A percentile compares a stretch with the other conserved stretches of the same genome.
These are phyloP conservation scores for Zaprionus bogoriensis DNA, from an alignment of 2,888 invertebrate genomes.

Conservation along the genomic window DNA sequence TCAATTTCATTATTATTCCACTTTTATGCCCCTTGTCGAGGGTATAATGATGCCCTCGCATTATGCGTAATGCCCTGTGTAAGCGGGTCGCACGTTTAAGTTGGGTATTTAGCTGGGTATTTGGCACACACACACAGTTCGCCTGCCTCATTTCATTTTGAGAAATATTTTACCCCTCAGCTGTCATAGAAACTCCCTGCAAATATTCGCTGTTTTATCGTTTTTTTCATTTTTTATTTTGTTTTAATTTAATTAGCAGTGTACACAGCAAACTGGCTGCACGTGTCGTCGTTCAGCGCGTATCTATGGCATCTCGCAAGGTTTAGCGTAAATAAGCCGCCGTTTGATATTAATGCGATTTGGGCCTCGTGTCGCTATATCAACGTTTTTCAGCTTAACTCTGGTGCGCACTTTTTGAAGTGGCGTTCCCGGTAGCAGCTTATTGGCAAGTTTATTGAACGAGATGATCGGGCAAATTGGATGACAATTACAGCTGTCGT, in stretches of 20 bases:
- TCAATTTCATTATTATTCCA: conserved; percentile 18
- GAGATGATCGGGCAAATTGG: neutral
- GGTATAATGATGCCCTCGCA: neutral
- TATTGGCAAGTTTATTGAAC: neutral
- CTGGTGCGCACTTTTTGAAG: neutral
- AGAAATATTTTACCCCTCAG: neutral
- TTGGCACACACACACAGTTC: neutral
- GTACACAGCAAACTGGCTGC: neutral
- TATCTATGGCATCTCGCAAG: conserved; percentile 7
- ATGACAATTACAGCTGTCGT: neutral
- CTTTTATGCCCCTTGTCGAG: neutral
- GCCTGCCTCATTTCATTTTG: neutral
- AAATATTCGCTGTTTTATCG: neutral
- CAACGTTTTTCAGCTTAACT: too few relatives aligned
- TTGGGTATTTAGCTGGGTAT: too few relatives aligned
- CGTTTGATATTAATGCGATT: conserved; percentile 18
- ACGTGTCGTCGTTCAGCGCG: conserved; percentile 2
- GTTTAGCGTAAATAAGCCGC: neutral
- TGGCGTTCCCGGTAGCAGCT: neutral
- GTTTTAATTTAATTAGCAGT: neutral
- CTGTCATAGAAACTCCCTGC: neutral
- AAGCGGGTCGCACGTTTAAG: too few relatives aligned
- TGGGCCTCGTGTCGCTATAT: conserved; percentile 14
- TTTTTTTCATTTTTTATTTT: neutral
- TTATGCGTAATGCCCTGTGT: too few relatives aligned